Evolutionary conservation across 1,140 invertebrate species (phyloP), one percentile per base, ranked within the genome.

Genomic region (Euschistus heros): DNA sequence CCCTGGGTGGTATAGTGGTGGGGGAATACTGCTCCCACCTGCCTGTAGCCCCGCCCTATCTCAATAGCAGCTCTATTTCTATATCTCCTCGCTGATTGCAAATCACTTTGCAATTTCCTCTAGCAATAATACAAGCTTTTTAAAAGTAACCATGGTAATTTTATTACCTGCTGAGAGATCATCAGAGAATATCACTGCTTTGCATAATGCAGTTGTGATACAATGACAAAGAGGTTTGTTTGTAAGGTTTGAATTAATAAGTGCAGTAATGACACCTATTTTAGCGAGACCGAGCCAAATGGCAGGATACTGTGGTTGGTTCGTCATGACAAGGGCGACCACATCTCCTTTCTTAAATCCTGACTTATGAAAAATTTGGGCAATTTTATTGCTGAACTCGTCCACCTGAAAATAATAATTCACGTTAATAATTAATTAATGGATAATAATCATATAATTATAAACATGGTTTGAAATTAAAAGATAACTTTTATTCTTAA

Each of bases 191-290:
- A 64, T 55, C 4, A 64, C 50, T 18, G 77, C 80, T 70, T 82
- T 83, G 14, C 81, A 76, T 54, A 81, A 74, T 0, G 82, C 78
- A 2, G 75, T 71, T 20, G 67, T 71, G 14, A 89, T 76, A 66
- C 82, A 85, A 72, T 89, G 86, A 8, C 74, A 69, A 3, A 90
- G 74, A 2, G 85, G 75, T 62, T 84, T 76, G 2, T 77, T 70
- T 47, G 81, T 76, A 33, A 88, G 74, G 73, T 88, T 87, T 22
- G 81, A 84, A 72, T 90, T 90, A 47, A 89, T 82, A 37, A 89
- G 77, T 15, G 87, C 84, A 0, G 84, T 80, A 2, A 83, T 74
- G 2, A 86, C 79, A 6, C 87, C 87, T 52, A 80, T 69, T 71
- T 81, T 85, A 7, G 80, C 80, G 54, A 88, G 73, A 14, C 86